These are phyloP conservation scores for Lytechinus variegatus DNA, from an alignment of 35 echinoderm and acorn worm species.

Conservation along the genomic window DNA sequence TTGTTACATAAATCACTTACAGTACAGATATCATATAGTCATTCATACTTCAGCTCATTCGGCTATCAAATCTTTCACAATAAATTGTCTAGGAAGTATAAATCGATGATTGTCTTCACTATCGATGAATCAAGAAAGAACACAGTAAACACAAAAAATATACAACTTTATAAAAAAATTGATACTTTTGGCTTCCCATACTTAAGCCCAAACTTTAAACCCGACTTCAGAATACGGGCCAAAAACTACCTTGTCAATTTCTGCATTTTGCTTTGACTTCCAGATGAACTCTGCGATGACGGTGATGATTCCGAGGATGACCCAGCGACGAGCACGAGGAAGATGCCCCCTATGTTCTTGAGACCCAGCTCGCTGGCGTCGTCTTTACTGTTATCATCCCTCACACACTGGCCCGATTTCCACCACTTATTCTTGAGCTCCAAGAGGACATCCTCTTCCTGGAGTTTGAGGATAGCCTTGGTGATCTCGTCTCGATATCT, in stretches of 20 bases:
- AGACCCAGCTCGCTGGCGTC: constrained; percentile 83
- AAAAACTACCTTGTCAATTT: constrained; percentile 89
- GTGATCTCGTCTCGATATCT: constrained; percentile 83
- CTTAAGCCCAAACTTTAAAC: too few species aligned
- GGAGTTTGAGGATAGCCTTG: constrained; percentile 74
- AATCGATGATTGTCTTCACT: too few species aligned
- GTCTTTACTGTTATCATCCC: constrained; percentile 57
- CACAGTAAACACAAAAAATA: too few species aligned
- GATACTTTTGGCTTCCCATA: too few species aligned
- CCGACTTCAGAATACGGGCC: too few species aligned
- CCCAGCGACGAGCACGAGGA: constrained; percentile 89
- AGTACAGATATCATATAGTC: too few species aligned
- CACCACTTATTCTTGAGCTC: constrained; percentile 90
- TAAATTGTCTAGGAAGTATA: too few species aligned
- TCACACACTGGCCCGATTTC: constrained; percentile 72
- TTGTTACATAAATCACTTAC: too few species aligned
- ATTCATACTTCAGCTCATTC: too few species aligned
- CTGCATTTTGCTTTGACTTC: constrained; percentile 98
- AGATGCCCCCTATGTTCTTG: constrained; percentile 97
- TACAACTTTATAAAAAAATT: too few species aligned
- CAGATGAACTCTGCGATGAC: constrained; percentile 94
- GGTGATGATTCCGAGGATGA: constrained; percentile 78
- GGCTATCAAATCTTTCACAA: too few species aligned
- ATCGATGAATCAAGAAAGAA: too few species aligned
- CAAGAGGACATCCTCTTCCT: constrained; percentile 82